Evolutionary conservation across 2,113 vertebrate genomes (phyloP).

Genomic region (Hippocampus abdominalis): DNA sequence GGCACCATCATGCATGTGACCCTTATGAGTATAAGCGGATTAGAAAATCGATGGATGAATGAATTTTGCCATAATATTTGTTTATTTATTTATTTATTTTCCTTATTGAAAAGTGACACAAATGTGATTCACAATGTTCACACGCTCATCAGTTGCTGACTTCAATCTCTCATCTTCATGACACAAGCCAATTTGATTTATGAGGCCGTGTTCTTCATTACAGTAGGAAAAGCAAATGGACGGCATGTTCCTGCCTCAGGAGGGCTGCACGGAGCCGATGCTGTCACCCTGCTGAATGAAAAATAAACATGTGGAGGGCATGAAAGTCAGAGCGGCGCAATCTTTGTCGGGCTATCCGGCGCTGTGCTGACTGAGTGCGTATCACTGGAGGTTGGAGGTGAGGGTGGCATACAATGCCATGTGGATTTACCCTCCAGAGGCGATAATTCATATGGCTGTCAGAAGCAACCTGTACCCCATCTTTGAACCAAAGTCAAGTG

Average conservation of each 20-base stretch:
- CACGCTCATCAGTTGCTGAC: not conserved
- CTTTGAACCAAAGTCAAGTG: not conserved
- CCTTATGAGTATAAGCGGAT: too few relatives aligned
- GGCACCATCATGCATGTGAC: too few relatives aligned
- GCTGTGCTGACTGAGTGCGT: not conserved
- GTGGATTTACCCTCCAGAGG: not conserved
- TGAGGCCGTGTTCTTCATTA: not conserved
- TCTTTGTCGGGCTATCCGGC: not conserved
- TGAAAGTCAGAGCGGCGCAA: not conserved
- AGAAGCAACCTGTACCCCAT: not conserved
- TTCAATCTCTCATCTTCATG: not conserved
- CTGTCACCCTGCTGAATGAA: not conserved
- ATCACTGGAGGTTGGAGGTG: not conserved
- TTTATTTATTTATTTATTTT: not conserved
- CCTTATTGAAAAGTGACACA: not conserved
- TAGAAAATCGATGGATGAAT: too few relatives aligned
- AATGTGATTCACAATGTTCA: not conserved
- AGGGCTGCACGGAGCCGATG: not conserved
- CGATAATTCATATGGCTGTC: not conserved
- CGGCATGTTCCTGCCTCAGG: not conserved
- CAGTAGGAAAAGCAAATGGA: not conserved
- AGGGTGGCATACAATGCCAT: not conserved
- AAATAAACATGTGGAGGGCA: not conserved
- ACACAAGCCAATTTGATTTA: not conserved
- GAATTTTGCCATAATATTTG: not conserved